Evolutionary conservation across 2,888 invertebrate genomes (phyloP).

Genomic region (Rhagonycha fulva): DNA sequence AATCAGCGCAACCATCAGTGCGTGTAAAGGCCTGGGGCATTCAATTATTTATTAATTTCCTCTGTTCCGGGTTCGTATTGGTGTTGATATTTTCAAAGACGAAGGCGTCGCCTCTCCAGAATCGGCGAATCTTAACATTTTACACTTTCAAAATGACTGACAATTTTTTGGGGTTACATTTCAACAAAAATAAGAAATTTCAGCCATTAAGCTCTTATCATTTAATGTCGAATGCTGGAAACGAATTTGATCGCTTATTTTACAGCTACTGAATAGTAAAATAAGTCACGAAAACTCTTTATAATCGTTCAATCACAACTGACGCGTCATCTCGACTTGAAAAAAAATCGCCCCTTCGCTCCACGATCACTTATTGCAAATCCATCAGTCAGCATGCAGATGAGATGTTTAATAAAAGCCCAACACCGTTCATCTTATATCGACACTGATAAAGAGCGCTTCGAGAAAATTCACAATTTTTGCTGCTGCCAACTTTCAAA

Average conservation of each 20-base stretch:
- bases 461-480: constrained; percentile 12
- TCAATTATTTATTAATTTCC: constrained; percentile 49
- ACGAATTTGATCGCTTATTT: constrained; percentile 13
- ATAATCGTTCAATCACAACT: constrained; percentile 31
- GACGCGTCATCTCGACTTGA: constrained; percentile 27
- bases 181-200: neutral
- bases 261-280: constrained; percentile 19
- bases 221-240: neutral
- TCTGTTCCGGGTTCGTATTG: constrained; percentile 36
- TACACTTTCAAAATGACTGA: constrained; percentile 1
- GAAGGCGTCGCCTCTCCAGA: neutral
- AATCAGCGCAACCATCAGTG: constrained; percentile 44
- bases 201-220: neutral
- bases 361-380: constrained; percentile 40
- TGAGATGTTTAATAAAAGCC: constrained; percentile 47
- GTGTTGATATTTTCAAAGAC: constrained; percentile 17
- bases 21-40: constrained; percentile 40
- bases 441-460: constrained; percentile 22
- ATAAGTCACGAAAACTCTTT: constrained; percentile 21
- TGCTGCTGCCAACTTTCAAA: constrained; percentile 11
- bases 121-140: neutral
- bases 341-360: constrained; percentile 11
- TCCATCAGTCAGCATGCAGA: constrained; percentile 46
- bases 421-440: constrained; percentile 27
- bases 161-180: neutral